A percentile compares a stretch with the other conserved stretches of the same genome.
These are phyloP conservation scores for Hypomesus transpacificus DNA, from an alignment of 2,113 vertebrate species.

Conservation along the genomic window DNA sequence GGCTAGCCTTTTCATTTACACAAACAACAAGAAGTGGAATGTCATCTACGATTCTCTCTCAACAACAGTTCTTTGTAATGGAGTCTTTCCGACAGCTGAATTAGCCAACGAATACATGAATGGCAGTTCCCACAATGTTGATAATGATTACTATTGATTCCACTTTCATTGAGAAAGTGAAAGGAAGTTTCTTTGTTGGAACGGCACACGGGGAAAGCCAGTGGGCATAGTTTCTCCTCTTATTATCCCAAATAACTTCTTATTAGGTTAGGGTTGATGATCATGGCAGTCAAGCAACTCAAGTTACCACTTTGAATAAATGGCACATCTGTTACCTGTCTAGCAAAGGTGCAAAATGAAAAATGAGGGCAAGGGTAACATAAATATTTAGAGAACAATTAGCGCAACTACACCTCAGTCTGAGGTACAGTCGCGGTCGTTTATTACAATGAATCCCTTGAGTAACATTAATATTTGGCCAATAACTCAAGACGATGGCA, in stretches of 20 bases:
- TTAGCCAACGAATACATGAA: neutral
- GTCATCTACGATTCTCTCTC: too few species aligned
- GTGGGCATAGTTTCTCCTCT: too few species aligned
- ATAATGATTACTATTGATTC: slow-evolving; percentile 26
- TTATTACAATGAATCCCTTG: too few species aligned
- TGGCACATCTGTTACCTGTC: neutral
- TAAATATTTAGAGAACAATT: neutral
- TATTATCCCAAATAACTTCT: too few species aligned
- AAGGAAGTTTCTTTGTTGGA: slow-evolving; percentile 18
- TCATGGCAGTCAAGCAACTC: too few species aligned
- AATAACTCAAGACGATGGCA: too few species aligned
- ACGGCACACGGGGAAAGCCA: neutral
- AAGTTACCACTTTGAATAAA: neutral
- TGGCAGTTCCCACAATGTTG: slow-evolving; percentile 5
- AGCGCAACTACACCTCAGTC: neutral
- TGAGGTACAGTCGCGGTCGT: neutral
- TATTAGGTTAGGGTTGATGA: too few species aligned
- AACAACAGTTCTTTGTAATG: neutral
- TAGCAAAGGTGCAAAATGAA: neutral
- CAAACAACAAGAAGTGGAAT: too few species aligned
- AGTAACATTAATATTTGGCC: too few species aligned
- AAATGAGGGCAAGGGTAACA: neutral
- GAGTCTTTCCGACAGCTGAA: neutral
- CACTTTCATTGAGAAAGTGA: slow-evolving; percentile 15
- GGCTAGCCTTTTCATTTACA: too few species aligned